phyloP scores from a whole-genome alignment of 2,888 invertebrate genomes.

The Nymphalis urticae region DNA sequence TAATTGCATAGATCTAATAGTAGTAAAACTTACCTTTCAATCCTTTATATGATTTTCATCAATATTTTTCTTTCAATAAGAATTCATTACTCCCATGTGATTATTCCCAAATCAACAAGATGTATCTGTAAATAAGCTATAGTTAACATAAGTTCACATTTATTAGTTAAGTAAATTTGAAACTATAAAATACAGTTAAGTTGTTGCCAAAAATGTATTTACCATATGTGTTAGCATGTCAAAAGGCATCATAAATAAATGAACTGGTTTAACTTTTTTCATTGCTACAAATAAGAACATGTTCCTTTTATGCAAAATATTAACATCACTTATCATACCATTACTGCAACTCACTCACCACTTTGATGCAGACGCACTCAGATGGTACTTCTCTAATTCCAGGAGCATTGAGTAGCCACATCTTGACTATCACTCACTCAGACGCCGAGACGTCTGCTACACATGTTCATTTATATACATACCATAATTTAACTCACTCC shows the following conservation, averaged over 20 bases:
- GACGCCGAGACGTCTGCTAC: slow-evolving; percentile 44
- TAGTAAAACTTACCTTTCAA: too few species aligned
- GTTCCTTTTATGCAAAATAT: slow-evolving; percentile 29
- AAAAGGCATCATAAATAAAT: not conserved
- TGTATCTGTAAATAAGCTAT: not conserved
- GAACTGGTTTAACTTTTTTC: not conserved
- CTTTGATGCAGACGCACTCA: slow-evolving; percentile 41
- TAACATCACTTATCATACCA: slow-evolving; percentile 43
- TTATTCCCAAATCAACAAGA: not conserved
- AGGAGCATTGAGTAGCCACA: slow-evolving; percentile 38
- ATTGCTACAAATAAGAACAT: slow-evolving; percentile 18
- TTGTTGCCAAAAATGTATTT: not conserved
- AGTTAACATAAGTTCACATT: not conserved
- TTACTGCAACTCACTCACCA: slow-evolving; percentile 48
- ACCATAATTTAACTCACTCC: slow-evolving; percentile 40
- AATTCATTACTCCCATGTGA: not conserved
- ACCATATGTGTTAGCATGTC: not conserved
- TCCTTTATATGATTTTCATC: too few species aligned
- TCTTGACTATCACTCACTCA: slow-evolving; percentile 45
- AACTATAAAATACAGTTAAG: too few species aligned
- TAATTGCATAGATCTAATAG: too few species aligned
- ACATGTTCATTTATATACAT: slow-evolving; percentile 36
- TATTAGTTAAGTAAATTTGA: too few species aligned
- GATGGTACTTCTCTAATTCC: slow-evolving; percentile 32
- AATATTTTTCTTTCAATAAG: not conserved